Percentiles rank a stretch among this genome's conserved stretches.
These are phyloP conservation scores for Tanytarsus gracilentus DNA, from an alignment of 2,888 invertebrate species.

Conservation along the genomic window DNA sequence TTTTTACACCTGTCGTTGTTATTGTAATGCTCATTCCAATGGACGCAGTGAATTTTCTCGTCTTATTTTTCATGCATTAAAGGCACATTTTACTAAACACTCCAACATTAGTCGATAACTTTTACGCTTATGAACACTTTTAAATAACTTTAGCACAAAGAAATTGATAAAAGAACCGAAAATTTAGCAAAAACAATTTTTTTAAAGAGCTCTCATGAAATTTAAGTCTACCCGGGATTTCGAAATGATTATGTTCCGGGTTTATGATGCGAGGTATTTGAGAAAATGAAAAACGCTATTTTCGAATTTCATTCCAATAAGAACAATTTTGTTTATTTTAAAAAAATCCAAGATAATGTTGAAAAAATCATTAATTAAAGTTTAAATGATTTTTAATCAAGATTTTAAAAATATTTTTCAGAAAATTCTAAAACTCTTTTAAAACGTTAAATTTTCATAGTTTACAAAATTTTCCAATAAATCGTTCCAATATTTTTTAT, in stretches of 20 bases:
- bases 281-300: not conserved
- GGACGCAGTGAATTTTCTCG: constrained; percentile 24
- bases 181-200: constrained; percentile 15
- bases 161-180: constrained; percentile 25
- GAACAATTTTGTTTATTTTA: not conserved
- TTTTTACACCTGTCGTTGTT: constrained; percentile 28
- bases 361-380: constrained; percentile 5
- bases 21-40: constrained; percentile 21
- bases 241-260: not conserved
- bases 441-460: not conserved
- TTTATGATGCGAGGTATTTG: not conserved
- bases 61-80: not conserved
- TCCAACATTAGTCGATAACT: constrained; percentile 15
- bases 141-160: not conserved
- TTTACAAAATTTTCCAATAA: not conserved
- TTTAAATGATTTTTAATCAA: not conserved
- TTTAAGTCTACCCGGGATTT: not conserved
- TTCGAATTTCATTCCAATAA: not conserved
- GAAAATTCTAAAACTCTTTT: not conserved
- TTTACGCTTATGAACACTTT: constrained; percentile 11
- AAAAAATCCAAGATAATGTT: constrained; percentile 19
- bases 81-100: constrained; percentile 9
- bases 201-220: not conserved
- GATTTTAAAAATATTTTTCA: not conserved
- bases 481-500: not conserved